phyloP scores from a whole-genome alignment of 2,888 invertebrate genomes.

The Bellardia pandia region DNA sequence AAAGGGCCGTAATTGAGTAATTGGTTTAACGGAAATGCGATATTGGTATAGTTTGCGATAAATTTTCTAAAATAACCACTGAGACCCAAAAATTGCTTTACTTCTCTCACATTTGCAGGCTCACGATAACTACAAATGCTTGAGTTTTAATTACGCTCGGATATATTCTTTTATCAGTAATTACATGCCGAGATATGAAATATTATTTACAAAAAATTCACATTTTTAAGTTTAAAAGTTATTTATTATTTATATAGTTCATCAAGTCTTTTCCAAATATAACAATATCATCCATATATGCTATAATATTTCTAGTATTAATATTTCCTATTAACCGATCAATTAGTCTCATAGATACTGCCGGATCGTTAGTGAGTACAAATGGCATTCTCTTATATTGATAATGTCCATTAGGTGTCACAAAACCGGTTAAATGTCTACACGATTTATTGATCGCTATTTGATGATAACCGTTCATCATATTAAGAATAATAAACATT shows the following conservation, averaged over 20 bases:
- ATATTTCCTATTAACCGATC: constrained; percentile 2
- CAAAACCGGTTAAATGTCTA: constrained; percentile 74
- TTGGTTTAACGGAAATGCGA: constrained; percentile 44
- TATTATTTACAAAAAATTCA: constrained; percentile 25
- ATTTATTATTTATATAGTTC: constrained; percentile 6
- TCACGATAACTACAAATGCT: constrained; percentile 16
- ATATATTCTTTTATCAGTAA: constrained; percentile 16
- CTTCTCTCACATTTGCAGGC: constrained; percentile 28
- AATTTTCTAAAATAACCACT: constrained; percentile 53
- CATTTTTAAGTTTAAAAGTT: constrained; percentile 39
- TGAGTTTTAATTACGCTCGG: constrained; percentile 26
- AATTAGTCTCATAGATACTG: constrained; percentile 72
- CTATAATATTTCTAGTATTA: too few relatives aligned
- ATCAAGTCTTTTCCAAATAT: constrained; percentile 35
- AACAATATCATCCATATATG: constrained; percentile 32
- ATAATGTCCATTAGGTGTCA: constrained; percentile 21
- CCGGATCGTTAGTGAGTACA: constrained; percentile 76
- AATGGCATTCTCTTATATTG: constrained; percentile 73
- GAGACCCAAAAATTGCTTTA: constrained; percentile 45
- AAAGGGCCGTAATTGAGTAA: too few relatives aligned
- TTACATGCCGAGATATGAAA: constrained; percentile 47
- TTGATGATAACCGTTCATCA: constrained; percentile 34
- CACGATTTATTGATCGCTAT: constrained; percentile 22
- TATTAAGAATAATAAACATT: background rate
- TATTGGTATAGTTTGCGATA: constrained; percentile 40